phyloP scores from a whole-genome alignment of 2,113 vertebrate genomes.

The Neolamprologus tretocephalus region DNA sequence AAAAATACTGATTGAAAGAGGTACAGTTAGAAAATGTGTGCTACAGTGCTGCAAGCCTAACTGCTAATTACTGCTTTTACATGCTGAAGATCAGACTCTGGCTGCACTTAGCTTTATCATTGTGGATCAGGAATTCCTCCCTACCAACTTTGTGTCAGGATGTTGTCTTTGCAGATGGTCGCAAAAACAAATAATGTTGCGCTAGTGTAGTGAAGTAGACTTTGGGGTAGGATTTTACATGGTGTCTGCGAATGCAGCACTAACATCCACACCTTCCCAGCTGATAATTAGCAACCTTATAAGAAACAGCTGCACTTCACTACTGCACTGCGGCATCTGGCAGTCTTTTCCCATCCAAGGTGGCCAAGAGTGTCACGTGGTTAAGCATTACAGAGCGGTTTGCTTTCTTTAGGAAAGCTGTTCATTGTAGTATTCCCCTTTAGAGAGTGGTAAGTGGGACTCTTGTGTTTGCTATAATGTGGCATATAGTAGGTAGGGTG shows the following conservation, averaged over 20 bases:
- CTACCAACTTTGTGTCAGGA: background rate
- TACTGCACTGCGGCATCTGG: rapidly evolving
- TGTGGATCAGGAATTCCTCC: background rate
- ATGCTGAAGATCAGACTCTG: background rate
- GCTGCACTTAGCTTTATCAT: background rate
- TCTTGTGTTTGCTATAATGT: background rate
- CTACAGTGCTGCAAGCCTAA: background rate
- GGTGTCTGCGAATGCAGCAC: background rate
- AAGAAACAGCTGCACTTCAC: background rate
- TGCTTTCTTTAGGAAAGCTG: background rate
- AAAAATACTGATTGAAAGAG: background rate
- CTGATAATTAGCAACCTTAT: background rate
- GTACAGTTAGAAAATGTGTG: background rate
- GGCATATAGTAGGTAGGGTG: background rate
- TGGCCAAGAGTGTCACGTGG: background rate
- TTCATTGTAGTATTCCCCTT: background rate
- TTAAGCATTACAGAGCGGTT: background rate
- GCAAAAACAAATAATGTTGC: background rate
- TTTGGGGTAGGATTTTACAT: background rate
- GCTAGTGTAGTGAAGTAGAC: background rate
- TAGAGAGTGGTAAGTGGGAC: background rate
- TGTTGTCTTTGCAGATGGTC: background rate
- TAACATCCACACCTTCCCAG: background rate
- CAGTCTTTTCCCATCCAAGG: background rate
- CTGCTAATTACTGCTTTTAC: background rate